phyloP scores from a whole-genome alignment of 2,113 vertebrate species.

The Aphelocoma coerulescens region DNA sequence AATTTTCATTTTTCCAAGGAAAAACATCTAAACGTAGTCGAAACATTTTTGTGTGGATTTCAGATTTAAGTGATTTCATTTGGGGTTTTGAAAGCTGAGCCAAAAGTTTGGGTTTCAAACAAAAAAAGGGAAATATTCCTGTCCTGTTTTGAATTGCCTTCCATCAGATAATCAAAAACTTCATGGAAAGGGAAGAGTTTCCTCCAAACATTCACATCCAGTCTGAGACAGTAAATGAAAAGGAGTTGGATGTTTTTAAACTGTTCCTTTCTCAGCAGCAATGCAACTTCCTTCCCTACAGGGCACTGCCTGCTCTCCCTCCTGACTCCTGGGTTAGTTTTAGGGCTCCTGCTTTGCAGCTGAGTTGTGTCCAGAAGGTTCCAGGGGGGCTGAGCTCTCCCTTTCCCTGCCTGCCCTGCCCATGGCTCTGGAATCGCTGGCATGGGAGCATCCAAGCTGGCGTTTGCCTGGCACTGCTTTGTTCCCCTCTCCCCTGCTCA shows the following conservation, averaged over 20 bases:
- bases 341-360: background rate
- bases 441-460: rapidly evolving
- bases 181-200: background rate
- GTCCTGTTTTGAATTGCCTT: constrained; percentile 24
- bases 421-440: rapidly evolving
- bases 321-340: background rate
- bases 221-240: background rate
- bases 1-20: background rate
- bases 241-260: background rate
- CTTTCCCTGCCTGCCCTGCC: background rate
- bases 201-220: background rate
- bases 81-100: background rate
- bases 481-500: background rate
- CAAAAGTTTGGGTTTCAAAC: background rate
- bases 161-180: constrained; percentile 7
- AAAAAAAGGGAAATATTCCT: constrained; percentile 10
- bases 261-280: background rate
- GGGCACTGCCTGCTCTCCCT: background rate
- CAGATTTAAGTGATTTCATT: background rate
- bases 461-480: background rate
- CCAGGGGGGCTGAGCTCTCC: background rate
- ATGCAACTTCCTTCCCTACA: background rate
- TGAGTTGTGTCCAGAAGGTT: background rate
- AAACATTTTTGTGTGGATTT: background rate
- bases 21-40: background rate